A percentile compares a stretch with the other conserved stretches of the same genome.
Evolutionary conservation across 2,888 invertebrate species (phyloP).

Genomic region (Lomographa bimaculata): DNA sequence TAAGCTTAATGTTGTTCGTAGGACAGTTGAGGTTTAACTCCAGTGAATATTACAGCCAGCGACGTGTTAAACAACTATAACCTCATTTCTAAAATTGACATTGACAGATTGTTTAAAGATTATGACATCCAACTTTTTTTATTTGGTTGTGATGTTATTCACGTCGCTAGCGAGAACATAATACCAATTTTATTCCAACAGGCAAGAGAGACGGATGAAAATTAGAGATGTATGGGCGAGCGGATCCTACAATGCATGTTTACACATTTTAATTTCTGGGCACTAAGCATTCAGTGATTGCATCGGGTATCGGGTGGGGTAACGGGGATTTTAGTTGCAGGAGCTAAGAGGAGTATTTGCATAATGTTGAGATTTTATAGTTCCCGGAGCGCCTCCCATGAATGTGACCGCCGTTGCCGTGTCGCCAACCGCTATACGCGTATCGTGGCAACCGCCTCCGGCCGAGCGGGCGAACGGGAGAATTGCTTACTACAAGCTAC

Average conservation of each 20-base stretch:
- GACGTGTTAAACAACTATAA: conserved; percentile 28
- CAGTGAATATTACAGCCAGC: conserved; percentile 46
- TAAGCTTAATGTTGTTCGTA: conserved; percentile 80
- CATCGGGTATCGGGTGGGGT: conserved; percentile 68
- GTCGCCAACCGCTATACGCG: conserved; percentile 94
- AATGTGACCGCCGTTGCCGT: conserved; percentile 95
- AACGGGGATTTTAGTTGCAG: conserved; percentile 61
- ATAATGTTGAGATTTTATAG: conserved; percentile 84
- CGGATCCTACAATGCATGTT: conserved; percentile 75
- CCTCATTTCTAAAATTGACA: not conserved
- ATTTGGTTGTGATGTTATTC: conserved; percentile 34
- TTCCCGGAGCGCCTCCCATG: conserved; percentile 98
- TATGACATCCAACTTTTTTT: too few relatives aligned
- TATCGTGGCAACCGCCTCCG: conserved; percentile 97
- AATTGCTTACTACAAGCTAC: conserved; percentile 97
- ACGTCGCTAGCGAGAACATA: conserved; percentile 58
- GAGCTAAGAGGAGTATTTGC: conserved; percentile 35
- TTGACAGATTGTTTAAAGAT: not conserved
- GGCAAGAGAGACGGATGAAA: conserved; percentile 69
- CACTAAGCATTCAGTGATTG: conserved; percentile 83
- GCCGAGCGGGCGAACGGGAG: conserved; percentile 95
- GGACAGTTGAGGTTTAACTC: conserved; percentile 63
- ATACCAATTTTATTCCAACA: conserved; percentile 60
- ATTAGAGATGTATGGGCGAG: conserved; percentile 76
- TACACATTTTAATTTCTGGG: conserved; percentile 61